Evolutionary conservation across 2,113 vertebrate genomes (phyloP).

Genomic region (Alligator mississippiensis): DNA sequence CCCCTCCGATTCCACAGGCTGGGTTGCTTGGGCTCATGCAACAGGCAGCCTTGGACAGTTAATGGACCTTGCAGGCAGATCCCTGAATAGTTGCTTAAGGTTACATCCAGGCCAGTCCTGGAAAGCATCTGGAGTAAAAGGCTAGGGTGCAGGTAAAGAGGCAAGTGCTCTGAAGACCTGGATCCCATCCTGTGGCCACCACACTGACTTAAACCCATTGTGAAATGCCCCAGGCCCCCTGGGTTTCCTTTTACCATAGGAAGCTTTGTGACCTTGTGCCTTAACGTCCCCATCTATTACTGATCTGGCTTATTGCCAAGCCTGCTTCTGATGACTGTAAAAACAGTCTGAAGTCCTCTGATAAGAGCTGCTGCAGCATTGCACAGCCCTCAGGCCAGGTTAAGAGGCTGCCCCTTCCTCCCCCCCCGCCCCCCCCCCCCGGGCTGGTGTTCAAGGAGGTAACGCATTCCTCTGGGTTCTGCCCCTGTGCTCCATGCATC

Average conservation of each 20-base stretch:
- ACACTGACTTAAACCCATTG: too few relatives aligned
- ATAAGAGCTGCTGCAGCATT: not conserved
- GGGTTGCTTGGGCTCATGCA: not conserved
- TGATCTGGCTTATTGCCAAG: too few relatives aligned
- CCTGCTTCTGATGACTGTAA: not conserved
- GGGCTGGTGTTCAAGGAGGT: not conserved
- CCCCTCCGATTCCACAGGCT: not conserved
- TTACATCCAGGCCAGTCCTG: not conserved
- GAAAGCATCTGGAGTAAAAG: not conserved
- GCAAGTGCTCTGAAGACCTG: not conserved
- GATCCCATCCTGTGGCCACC: not conserved
- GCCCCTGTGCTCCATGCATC: not conserved
- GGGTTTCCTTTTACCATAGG: not conserved
- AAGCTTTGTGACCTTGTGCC: not conserved
- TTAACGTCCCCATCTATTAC: not conserved
- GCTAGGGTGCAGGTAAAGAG: not conserved
- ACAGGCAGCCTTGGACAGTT: not conserved
- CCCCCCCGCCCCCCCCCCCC: too few relatives aligned
- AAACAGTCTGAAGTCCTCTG: not conserved
- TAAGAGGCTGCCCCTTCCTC: not conserved
- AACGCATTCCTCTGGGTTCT: not conserved
- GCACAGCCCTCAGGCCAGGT: not conserved
- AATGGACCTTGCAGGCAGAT: not conserved
- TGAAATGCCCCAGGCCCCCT: not conserved
- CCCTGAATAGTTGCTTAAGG: not conserved